These are phyloP conservation scores for Drosophila nigromelanica DNA, from an alignment of 1,140 invertebrate species.

Conservation along the genomic window DNA sequence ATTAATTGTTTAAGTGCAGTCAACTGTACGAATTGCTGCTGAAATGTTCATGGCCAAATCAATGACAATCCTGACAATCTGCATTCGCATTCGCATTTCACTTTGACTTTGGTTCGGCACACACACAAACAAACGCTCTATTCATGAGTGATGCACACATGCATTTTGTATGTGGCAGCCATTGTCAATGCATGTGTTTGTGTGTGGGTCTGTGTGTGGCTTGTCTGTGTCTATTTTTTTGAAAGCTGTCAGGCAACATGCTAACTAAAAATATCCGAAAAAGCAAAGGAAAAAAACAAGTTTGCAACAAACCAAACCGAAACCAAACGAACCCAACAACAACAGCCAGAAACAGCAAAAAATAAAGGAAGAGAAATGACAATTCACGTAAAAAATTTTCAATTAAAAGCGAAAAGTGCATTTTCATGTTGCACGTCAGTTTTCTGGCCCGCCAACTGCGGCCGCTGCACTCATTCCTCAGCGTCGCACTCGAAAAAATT, in stretches of 20 bases:
- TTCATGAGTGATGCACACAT: constrained; percentile 30
- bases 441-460: constrained; percentile 22
- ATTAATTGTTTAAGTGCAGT: constrained; percentile 69
- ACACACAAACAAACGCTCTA: not conserved
- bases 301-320: constrained; percentile 35
- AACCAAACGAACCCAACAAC: constrained; percentile 20
- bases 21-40: constrained; percentile 31
- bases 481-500: constrained; percentile 58
- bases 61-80: constrained; percentile 59
- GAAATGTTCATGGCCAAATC: constrained; percentile 63
- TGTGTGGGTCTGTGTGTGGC: not conserved
- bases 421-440: constrained; percentile 81
- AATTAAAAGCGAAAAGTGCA: constrained; percentile 82
- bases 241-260: constrained; percentile 29
- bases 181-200: constrained; percentile 2
- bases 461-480: constrained; percentile 1
- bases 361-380: constrained; percentile 60
- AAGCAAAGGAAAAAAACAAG: constrained; percentile 18
- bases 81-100: constrained; percentile 53
- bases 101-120: constrained; percentile 56
- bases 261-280: constrained; percentile 50
- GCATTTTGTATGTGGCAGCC: constrained; percentile 23
- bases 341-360: constrained; percentile 2
- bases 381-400: constrained; percentile 74
- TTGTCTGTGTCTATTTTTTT: constrained; percentile 20